Evolutionary conservation across 2,888 invertebrate genomes (phyloP), one percentile per base, ranked within the genome.

Genomic region (Shargacucullia verbasci): DNA sequence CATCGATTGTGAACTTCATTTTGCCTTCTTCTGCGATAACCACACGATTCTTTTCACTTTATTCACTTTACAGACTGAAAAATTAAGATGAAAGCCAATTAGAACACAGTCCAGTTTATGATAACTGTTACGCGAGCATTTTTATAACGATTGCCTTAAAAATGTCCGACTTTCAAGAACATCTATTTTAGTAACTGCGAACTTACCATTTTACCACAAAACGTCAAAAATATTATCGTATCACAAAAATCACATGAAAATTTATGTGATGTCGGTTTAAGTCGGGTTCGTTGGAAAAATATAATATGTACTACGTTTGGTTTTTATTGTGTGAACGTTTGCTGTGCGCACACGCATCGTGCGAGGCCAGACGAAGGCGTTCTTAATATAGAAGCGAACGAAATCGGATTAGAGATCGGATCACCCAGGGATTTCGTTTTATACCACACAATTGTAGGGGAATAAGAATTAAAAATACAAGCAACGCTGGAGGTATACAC

Each of bases 1-100:
- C 94, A 58, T 94, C 94, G 45, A 94, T 85, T 0, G 94, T 90
- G 80, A 94, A 94, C 89, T 94, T 94, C 94, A 94, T 94, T 68
- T 87, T 90, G 87, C 37, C 41, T 84, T 59, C 65, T 67, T 70
- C 60, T 50, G 69, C 46, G 53, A 64, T 78, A 76, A 79, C 70
- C 76, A 67, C 71, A 76, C 67, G 79, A 52, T 58, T 47, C 82
- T 75, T 73, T 74, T 80, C 89, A 90, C 88, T 84, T 82, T 74
- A 71, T 74, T 80, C 89, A 91, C 88, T 86, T 89, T 82, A 84
- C 79, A 58, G 73, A 88, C 91, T 92, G 92, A 80, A 90, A 91
- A 81, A 71, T 59, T 10, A 65, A 73, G 75, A 85, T 50, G 73
- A 67, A 50, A 60, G 63, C 79, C 80, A 76, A 83, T 86, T 81